A percentile compares a stretch with the other conserved stretches of the same genome.
phyloP scores from a whole-genome alignment of 2,888 invertebrate species.

The Darwinula stevensoni region DNA sequence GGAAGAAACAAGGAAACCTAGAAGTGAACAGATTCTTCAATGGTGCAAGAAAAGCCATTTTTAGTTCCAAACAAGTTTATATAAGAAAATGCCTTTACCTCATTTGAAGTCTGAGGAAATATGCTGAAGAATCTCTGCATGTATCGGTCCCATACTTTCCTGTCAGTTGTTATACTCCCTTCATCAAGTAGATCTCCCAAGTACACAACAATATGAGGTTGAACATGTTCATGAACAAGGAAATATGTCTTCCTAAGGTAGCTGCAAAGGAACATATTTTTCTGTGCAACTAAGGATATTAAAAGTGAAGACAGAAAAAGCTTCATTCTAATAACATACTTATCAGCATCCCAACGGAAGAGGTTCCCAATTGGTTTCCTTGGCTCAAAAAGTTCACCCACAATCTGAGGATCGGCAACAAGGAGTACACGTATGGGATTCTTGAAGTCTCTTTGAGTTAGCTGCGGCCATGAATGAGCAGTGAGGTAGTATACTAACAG shows the following conservation, averaged over 20 bases:
- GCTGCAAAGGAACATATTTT: conserved; percentile 21
- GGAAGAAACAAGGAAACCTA: conserved; percentile 24
- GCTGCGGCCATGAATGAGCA: too few relatives aligned
- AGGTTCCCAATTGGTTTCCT: conserved; percentile 30
- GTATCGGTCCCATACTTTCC: conserved; percentile 42
- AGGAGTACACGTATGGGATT: conserved; percentile 24
- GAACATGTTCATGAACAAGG: conserved; percentile 31
- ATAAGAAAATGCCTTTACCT: conserved; percentile 6
- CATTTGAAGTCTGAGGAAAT: conserved; percentile 18
- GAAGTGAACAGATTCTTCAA: too few relatives aligned
- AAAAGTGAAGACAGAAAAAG: too few relatives aligned
- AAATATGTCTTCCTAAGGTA: conserved; percentile 48
- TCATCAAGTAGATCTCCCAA: conserved; percentile 87
- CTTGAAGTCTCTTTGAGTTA: background rate
- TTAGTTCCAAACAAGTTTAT: too few relatives aligned
- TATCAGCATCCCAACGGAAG: conserved; percentile 60
- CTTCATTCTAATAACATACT: too few relatives aligned
- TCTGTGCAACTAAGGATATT: too few relatives aligned
- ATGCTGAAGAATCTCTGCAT: conserved; percentile 36
- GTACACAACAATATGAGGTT: conserved; percentile 60
- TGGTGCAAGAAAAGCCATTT: too few relatives aligned
- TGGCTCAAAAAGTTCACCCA: conserved; percentile 44
- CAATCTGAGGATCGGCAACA: conserved; percentile 73
- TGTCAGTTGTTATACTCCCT: conserved; percentile 40
- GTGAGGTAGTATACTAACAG: too few relatives aligned